Evolutionary conservation across 1,140 invertebrate species (phyloP).

Genomic region (Muscidifurax raptorellus): DNA sequence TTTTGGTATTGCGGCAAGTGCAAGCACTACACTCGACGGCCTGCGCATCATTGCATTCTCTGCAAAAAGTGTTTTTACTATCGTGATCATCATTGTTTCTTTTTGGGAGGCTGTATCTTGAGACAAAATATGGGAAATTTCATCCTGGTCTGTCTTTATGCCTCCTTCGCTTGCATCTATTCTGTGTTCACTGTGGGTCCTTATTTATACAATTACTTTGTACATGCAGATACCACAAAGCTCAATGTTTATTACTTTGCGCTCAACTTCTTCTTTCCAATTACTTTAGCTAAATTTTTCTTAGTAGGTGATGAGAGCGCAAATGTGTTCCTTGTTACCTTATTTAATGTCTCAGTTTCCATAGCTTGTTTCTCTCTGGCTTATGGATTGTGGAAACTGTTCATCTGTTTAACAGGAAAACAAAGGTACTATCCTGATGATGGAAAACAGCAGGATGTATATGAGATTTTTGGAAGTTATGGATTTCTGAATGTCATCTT

Average conservation of each 20-base stretch:
- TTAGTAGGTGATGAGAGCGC: constrained; percentile 53
- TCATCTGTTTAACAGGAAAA: constrained; percentile 58
- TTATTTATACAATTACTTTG: constrained; percentile 62
- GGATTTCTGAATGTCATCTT: constrained; percentile 64
- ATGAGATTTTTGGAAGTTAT: constrained; percentile 65
- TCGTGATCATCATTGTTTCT: constrained; percentile 66
- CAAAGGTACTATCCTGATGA: constrained; percentile 58
- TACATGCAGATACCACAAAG: constrained; percentile 53
- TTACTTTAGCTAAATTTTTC: constrained; percentile 59
- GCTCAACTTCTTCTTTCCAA: constrained; percentile 64
- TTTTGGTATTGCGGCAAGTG: constrained; percentile 67
- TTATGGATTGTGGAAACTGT: constrained; percentile 63
- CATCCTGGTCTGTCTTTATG: constrained; percentile 64
- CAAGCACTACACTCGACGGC: constrained; percentile 59
- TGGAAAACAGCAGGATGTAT: constrained; percentile 55
- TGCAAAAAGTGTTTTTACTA: constrained; percentile 66
- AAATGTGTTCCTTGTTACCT: constrained; percentile 59
- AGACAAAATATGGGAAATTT: constrained; percentile 66
- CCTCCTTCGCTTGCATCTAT: constrained; percentile 63
- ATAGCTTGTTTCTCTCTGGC: constrained; percentile 58
- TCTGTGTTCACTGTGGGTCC: constrained; percentile 59
- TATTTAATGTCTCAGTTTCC: constrained; percentile 61
- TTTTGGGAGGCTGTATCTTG: constrained; percentile 63
- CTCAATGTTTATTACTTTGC: constrained; percentile 58
- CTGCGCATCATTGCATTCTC: constrained; percentile 60